phyloP scores from a whole-genome alignment of 1,140 invertebrate species.

The Sycophila sp. region DNA sequence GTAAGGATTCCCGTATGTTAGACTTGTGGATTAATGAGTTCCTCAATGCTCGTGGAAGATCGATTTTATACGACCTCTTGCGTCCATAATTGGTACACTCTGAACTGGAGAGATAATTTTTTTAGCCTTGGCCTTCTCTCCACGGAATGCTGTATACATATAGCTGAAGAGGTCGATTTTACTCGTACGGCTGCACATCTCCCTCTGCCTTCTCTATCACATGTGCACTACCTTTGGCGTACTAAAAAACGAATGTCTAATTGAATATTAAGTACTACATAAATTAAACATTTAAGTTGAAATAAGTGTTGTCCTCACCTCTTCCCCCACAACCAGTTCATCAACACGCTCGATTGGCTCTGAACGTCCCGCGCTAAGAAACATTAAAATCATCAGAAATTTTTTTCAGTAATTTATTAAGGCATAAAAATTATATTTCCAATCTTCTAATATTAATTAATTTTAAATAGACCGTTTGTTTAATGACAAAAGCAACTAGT shows the following conservation, averaged over 20 bases:
- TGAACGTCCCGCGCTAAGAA: slow-evolving; percentile 78
- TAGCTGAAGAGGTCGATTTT: slow-evolving; percentile 4
- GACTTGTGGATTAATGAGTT: neutral
- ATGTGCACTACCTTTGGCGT: slow-evolving; percentile 65
- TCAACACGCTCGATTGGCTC: slow-evolving; percentile 78
- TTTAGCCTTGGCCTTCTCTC: slow-evolving; percentile 22
- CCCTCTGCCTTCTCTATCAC: slow-evolving; percentile 58
- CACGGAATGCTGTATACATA: slow-evolving; percentile 16
- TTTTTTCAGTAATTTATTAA: slow-evolving; percentile 17
- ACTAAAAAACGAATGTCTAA: slow-evolving; percentile 51
- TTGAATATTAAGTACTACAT: neutral
- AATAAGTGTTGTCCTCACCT: slow-evolving; percentile 48
- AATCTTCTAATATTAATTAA: too few relatives aligned
- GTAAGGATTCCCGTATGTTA: neutral
- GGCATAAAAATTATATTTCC: too few relatives aligned
- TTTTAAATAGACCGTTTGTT: too few relatives aligned
- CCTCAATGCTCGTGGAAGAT: neutral
- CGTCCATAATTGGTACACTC: neutral
- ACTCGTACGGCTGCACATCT: neutral
- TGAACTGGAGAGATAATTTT: slow-evolving; percentile 19
- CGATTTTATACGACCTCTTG: slow-evolving; percentile 12
- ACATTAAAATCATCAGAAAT: slow-evolving; percentile 39
- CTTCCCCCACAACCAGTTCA: slow-evolving; percentile 82
- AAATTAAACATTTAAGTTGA: neutral
- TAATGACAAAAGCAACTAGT: too few relatives aligned